Evolutionary conservation across 2,888 invertebrate species (phyloP).

Genomic region (Drosophila cognata): DNA sequence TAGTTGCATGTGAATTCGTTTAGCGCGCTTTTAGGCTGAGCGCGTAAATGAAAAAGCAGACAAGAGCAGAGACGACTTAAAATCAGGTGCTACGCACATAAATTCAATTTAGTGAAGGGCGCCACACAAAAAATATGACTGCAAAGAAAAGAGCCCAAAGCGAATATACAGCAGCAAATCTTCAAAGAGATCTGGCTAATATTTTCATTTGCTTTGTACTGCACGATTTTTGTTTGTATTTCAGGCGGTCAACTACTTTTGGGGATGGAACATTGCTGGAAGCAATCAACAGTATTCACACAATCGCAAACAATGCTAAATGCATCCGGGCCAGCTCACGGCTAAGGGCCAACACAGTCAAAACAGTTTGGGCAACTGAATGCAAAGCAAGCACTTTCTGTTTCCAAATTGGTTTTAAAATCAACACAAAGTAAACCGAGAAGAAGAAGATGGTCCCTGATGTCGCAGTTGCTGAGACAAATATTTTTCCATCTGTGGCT

Average conservation of each 20-base stretch:
- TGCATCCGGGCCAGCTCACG: slow-evolving; percentile 14
- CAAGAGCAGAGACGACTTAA: slow-evolving; percentile 10
- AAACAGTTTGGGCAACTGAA: slow-evolving; percentile 20
- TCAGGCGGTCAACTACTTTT: slow-evolving; percentile 7
- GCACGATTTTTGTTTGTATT: slow-evolving; percentile 32
- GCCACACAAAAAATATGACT: slow-evolving; percentile 19
- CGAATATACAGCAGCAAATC: slow-evolving; percentile 27
- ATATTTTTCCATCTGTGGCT: slow-evolving; percentile 20
- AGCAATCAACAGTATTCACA: slow-evolving; percentile 7
- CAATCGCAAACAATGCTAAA: slow-evolving; percentile 21
- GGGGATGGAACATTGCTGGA: background rate
- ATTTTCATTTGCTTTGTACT: slow-evolving; percentile 44
- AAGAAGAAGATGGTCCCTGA: slow-evolving; percentile 6
- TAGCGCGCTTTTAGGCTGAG: slow-evolving; percentile 57
- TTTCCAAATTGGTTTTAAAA: slow-evolving; percentile 40
- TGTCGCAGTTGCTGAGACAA: slow-evolving; percentile 10
- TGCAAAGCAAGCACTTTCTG: slow-evolving; percentile 17
- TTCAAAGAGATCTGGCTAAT: slow-evolving; percentile 44
- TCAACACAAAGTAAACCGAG: slow-evolving; percentile 12
- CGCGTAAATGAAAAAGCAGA: slow-evolving; percentile 31
- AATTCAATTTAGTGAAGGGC: slow-evolving; percentile 48
- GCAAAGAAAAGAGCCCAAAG: slow-evolving; percentile 19
- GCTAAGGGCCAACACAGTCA: background rate
- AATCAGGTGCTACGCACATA: slow-evolving; percentile 49
- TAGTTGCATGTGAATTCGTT: slow-evolving; percentile 70